Conservation (phyloP, 2,797 vertebrate species). For the Heterohyrax brucei region DNA sequence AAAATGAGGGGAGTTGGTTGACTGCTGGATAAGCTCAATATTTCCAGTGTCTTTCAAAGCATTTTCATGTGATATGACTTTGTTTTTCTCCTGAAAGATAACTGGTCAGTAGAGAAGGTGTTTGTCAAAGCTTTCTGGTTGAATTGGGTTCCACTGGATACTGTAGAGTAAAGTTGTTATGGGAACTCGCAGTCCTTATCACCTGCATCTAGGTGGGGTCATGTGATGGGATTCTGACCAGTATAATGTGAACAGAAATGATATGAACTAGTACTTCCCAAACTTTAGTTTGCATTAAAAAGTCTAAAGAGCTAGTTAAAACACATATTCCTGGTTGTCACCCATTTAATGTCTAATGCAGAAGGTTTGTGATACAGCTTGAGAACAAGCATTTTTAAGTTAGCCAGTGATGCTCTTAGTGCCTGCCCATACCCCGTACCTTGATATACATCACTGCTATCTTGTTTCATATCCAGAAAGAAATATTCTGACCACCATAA, state of each 20-base stretch:
- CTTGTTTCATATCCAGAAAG: not conserved
- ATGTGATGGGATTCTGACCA: not conserved
- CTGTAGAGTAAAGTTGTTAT: not conserved
- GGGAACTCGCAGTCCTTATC: not conserved
- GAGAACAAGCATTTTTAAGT: not conserved
- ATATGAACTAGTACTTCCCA: not conserved
- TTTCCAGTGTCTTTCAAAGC: not conserved
- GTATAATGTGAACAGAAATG: not conserved
- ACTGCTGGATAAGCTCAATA: not conserved
- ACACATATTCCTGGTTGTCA: not conserved
- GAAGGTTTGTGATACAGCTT: not conserved
- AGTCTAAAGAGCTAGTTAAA: not conserved
- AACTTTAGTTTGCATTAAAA: not conserved
- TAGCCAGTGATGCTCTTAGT: not conserved
- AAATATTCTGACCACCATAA: not conserved
- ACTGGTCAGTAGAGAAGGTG: not conserved
- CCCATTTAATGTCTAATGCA: not conserved
- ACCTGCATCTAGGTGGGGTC: not conserved
- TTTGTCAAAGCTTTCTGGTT: not conserved
- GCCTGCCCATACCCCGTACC: not conserved
- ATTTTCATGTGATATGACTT: not conserved
- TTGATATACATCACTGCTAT: not conserved
- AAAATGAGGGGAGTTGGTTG: constrained; percentile 23
- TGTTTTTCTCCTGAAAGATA: not conserved
- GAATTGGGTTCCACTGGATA: not conserved